A percentile compares a stretch with the other conserved stretches of the same genome.
Evolutionary conservation across 2,797 vertebrate genomes (phyloP).

Genomic region (Urophycis tenuis): DNA sequence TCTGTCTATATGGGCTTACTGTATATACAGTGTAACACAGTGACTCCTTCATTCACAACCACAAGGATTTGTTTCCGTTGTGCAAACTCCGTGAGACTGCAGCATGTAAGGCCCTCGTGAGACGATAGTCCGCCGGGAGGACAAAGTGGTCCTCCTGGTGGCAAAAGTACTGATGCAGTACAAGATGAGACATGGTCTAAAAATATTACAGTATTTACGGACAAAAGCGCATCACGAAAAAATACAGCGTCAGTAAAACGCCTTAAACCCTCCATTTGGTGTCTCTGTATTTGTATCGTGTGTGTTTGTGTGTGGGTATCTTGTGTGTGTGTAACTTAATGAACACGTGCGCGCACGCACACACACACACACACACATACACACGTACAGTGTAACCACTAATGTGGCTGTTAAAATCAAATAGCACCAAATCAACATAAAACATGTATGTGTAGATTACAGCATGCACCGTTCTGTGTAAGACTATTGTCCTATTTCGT

Average conservation of each 20-base stretch:
- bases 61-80: not conserved
- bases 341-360: no score
- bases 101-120: slow-evolving; percentile 14
- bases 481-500: not conserved
- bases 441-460: not conserved
- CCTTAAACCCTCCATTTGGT: not conserved
- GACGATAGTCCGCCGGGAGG: slow-evolving; percentile 6
- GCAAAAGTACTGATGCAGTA: slow-evolving; percentile 56
- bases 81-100: not conserved
- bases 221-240: slow-evolving; percentile 9
- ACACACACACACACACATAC: no score
- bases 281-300: not conserved
- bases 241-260: not conserved
- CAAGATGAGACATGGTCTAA: slow-evolving; percentile 16
- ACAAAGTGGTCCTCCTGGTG: slow-evolving; percentile 2
- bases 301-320: no score
- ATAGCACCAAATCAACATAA: not conserved
- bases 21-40: not conserved
- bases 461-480: not conserved
- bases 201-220: slow-evolving; percentile 4
- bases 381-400: not conserved
- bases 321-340: no score
- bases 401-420: not conserved
- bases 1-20: not conserved
- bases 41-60: not conserved